Evolutionary conservation across 2,797 vertebrate species (phyloP).

Genomic region (Chaetodon trifasciatus): DNA sequence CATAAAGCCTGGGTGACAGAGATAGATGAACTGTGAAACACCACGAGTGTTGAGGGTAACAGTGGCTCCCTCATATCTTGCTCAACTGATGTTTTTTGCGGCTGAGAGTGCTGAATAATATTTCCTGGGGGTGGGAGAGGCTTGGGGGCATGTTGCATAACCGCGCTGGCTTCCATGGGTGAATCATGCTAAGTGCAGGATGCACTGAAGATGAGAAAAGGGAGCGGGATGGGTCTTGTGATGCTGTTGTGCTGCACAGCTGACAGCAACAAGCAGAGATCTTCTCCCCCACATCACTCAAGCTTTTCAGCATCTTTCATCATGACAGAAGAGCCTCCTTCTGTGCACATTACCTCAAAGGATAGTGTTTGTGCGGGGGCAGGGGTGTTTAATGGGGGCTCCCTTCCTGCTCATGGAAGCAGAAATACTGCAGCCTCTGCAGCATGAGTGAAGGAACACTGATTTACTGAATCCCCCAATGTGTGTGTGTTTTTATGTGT

Average conservation of each 20-base stretch:
- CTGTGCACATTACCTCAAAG: constrained; percentile 5
- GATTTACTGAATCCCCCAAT: constrained; percentile 32
- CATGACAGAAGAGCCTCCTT: constrained; percentile 12
- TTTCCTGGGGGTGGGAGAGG: constrained; percentile 56
- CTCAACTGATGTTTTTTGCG: constrained; percentile 37
- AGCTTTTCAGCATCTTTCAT: constrained; percentile 24
- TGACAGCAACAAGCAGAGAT: not conserved
- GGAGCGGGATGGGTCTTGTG: not conserved
- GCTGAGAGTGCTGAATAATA: constrained; percentile 41
- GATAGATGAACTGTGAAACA: constrained; percentile 30
- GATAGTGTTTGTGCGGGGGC: constrained; percentile 2
- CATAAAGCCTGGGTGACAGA: constrained; percentile 16
- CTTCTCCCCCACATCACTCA: constrained; percentile 11
- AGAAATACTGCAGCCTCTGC: constrained; percentile 66
- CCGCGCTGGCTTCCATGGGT: constrained; percentile 21
- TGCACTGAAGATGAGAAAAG: constrained; percentile 3
- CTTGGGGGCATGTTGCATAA: constrained; percentile 61
- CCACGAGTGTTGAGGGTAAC: not conserved
- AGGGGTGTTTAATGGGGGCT: constrained; percentile 1
- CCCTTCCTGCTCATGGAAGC: constrained; percentile 54
- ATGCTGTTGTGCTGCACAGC: constrained; percentile 15
- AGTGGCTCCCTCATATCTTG: not conserved
- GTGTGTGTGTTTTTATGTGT: constrained; percentile 10
- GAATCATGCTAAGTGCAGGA: constrained; percentile 30
- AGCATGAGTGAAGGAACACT: constrained; percentile 21